phyloP scores from a whole-genome alignment of 2,888 invertebrate genomes.

The Eupithecia dodoneata region DNA sequence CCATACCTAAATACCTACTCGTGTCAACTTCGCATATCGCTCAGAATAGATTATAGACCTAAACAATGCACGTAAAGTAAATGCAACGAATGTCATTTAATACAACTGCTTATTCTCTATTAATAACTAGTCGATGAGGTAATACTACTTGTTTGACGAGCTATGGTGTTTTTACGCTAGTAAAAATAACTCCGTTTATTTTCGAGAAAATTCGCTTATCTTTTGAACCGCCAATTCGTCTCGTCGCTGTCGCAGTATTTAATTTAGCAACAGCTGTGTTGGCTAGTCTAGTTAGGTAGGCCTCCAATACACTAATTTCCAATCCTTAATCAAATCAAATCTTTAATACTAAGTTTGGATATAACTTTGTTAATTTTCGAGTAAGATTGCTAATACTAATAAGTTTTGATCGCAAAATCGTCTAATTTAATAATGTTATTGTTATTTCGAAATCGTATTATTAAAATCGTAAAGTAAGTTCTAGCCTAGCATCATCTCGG shows the following conservation, averaged over 20 bases:
- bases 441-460: not conserved
- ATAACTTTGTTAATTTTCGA: not conserved
- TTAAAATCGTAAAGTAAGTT: not conserved
- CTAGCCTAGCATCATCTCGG: not conserved
- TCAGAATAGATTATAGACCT: not conserved
- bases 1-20: not conserved
- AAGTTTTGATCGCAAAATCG: not conserved
- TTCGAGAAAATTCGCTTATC: not conserved
- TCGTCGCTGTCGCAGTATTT: not conserved
- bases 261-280: not conserved
- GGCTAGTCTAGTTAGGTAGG: not conserved
- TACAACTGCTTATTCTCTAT: not conserved
- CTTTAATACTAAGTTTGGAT: not conserved
- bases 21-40: not conserved
- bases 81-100: not conserved
- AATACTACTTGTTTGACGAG: slow-evolving; percentile 12
- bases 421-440: not conserved
- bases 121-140: not conserved
- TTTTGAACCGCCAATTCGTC: not conserved
- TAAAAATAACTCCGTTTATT: not conserved
- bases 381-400: not conserved
- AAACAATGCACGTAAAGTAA: not conserved
- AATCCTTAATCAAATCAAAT: not conserved
- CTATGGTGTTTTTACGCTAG: not conserved
- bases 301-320: not conserved